Base-by-base conservation (phyloP, 2,888 invertebrate genomes). In the Melanotus villosus region DNA sequence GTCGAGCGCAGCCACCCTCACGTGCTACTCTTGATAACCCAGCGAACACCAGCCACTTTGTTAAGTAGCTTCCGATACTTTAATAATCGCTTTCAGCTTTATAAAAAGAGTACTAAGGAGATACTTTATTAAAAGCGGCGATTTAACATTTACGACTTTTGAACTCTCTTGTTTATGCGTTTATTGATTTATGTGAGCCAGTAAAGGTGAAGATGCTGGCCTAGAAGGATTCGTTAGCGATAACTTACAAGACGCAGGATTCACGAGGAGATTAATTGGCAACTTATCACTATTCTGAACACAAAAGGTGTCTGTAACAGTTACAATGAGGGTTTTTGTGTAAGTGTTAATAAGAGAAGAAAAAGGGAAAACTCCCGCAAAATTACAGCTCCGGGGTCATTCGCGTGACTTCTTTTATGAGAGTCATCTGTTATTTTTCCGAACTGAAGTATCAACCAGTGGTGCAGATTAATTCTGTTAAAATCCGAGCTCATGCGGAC, bases 11-110 rank as follows among this genome's bases (percentile, higher is more conserved):
- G 26, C n/a, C 58, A 43, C 58, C 58, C 41, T 58, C 58, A 58
- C 58, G 59, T 62, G 52, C 36, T 45, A 50, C 26, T 23, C 34
- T 62, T 52, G 50, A 62, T 62, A 62, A 62, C 47, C 47, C 38
- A 62, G 4, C 12, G 59, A 45, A 45, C 47, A 60, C 59, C 30
- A 12, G 30, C 18, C 43, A 19, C 32, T 60, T 60, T 45, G 59
- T 60, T 59, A 60, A 45, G 58, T 58, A 58, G 41, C 58, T 41
- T 41, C 58, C 41, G 34, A 58, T 58, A 58, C 36, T 34, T 56
- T 56, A 56, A 56, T 56, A 36, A 36, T 56, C 36, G 36, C 12
- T 56, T 56, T 56, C 34, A 12, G 36, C 19, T 14, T 36, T 41
- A 58, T 36, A 58, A 26, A 47, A 47, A 47, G 47, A 23, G 21